Evolutionary conservation across 2,888 invertebrate genomes (phyloP).

Genomic region (Aphrophora alni): DNA sequence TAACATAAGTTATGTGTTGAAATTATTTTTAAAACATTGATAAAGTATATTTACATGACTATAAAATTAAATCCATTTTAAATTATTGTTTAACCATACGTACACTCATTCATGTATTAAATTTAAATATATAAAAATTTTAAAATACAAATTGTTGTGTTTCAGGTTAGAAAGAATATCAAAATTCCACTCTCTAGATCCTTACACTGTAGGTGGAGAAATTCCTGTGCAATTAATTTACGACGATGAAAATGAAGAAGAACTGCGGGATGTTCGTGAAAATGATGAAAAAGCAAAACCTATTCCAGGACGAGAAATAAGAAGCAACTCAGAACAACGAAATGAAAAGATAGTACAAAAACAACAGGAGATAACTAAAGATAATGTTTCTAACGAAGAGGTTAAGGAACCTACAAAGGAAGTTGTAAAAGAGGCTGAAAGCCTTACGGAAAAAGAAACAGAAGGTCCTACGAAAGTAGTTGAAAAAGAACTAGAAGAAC

Average conservation of each 20-base stretch:
- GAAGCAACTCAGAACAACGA: no score
- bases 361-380: neutral
- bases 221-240: slow-evolving; percentile 28
- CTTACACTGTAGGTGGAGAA: slow-evolving; percentile 10
- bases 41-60: no score
- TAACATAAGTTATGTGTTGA: no score
- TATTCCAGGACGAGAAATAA: neutral
- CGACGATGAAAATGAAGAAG: neutral
- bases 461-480: neutral
- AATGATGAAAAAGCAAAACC: neutral
- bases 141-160: no score
- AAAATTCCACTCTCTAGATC: neutral
- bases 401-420: no score
- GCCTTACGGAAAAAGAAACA: neutral
- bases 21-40: no score
- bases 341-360: neutral
- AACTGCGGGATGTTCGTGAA: neutral
- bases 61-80: no score
- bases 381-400: no score
- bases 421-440: neutral
- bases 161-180: neutral
- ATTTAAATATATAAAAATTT: no score
- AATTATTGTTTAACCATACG: no score
- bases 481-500: neutral
- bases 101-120: no score